Evolutionary conservation across 1,140 invertebrate species (phyloP).

Genomic region (Caenorhabditis inopinata): DNA sequence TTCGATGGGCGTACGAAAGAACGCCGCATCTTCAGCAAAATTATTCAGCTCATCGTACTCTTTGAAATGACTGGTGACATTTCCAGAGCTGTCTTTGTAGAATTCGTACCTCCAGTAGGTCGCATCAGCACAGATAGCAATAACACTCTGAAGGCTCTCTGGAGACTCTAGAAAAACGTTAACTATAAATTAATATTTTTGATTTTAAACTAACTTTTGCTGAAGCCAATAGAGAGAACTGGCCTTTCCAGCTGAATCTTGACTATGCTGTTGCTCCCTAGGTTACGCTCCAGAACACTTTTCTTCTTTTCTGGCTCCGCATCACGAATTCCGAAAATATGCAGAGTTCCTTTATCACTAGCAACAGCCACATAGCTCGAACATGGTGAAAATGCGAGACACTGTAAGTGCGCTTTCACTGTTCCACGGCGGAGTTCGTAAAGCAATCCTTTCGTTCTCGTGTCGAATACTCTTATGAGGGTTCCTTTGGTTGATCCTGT

Average conservation of each 20-base stretch:
- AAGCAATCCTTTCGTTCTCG: constrained; percentile 16
- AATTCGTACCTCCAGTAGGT: constrained; percentile 3
- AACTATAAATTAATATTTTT: too few relatives aligned
- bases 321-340: constrained; percentile 37
- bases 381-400: constrained; percentile 34
- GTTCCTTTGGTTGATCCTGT: constrained; percentile 38
- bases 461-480: constrained; percentile 37
- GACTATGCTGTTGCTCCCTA: not conserved
- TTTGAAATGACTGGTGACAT: not conserved
- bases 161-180: not conserved
- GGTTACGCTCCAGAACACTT: not conserved
- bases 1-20: not conserved
- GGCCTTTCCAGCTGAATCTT: not conserved
- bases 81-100: not conserved
- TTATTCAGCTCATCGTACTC: not conserved
- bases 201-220: not conserved
- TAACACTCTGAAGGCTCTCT: not conserved
- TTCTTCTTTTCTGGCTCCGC: not conserved
- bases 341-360: constrained; percentile 39
- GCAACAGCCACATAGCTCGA: constrained; percentile 35
- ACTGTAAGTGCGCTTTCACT: constrained; percentile 12
- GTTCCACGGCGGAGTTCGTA: constrained; percentile 35
- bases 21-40: not conserved
- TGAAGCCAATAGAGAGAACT: not conserved
- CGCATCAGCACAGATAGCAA: not conserved